A percentile compares a stretch with the other conserved stretches of the same genome.
Conservation (phyloP, 2,113 vertebrate species). For the Nestor notabilis region DNA sequence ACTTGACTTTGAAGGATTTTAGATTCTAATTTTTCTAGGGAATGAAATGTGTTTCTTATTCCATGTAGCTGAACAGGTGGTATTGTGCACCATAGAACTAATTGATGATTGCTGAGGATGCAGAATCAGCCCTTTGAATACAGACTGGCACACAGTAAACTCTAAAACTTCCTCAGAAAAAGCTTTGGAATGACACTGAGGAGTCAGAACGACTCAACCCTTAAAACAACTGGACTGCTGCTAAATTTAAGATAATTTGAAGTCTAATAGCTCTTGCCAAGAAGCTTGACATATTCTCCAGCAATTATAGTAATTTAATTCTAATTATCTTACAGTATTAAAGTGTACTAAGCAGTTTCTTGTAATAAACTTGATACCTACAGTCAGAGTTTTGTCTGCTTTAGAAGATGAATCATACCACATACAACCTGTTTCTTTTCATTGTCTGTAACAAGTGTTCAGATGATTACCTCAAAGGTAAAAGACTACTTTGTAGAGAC, state of each 20-base stretch:
- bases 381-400: background rate
- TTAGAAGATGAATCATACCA: background rate
- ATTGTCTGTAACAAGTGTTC: background rate
- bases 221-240: background rate
- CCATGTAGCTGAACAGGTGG: background rate
- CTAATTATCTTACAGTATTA: constrained; percentile 50
- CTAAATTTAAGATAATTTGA: constrained; percentile 36
- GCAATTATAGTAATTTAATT: constrained; percentile 65
- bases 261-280: constrained; percentile 53
- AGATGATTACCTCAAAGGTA: background rate
- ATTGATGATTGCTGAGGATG: background rate
- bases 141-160: background rate
- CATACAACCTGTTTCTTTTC: background rate
- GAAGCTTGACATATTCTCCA: constrained; percentile 44
- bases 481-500: background rate
- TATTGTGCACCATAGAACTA: background rate
- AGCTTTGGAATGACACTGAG: background rate
- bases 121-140: background rate
- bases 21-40: background rate
- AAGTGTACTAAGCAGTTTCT: constrained; percentile 51
- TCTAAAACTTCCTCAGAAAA: background rate
- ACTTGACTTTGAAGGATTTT: background rate
- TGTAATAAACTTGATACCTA: constrained; percentile 43
- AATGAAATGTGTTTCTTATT: background rate
- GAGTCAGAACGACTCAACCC: background rate